These are phyloP conservation scores for Zaprionus lineosus DNA, from an alignment of 2,888 invertebrate genomes.

Conservation along the genomic window DNA sequence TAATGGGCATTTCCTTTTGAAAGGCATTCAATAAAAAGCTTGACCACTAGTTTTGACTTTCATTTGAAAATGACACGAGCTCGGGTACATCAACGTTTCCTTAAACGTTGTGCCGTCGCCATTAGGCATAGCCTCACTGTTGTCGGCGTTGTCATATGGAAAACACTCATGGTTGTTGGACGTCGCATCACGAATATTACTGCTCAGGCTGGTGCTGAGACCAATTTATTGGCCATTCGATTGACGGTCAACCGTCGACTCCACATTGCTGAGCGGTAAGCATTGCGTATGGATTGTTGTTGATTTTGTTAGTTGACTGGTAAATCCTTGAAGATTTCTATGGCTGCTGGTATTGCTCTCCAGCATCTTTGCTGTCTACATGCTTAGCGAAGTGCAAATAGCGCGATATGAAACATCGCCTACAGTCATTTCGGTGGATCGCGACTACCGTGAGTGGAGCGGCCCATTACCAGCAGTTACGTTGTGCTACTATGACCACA, in stretches of 20 bases:
- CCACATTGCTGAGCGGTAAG: conserved; percentile 70
- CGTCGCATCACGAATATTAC: conserved; percentile 39
- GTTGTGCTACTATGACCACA: conserved; percentile 80
- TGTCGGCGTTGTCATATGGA: not conserved
- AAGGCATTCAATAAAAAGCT: conserved; percentile 28
- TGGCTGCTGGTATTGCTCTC: conserved; percentile 70
- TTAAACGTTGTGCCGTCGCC: conserved; percentile 1
- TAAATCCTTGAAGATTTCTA: conserved; percentile 48
- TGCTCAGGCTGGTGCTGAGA: conserved; percentile 68
- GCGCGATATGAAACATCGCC: conserved; percentile 76
- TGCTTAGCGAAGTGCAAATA: conserved; percentile 69
- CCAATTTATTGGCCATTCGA: conserved; percentile 71
- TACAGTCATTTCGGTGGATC: conserved; percentile 81
- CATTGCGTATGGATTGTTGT: not conserved
- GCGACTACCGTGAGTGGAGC: conserved; percentile 81
- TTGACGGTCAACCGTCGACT: conserved; percentile 65
- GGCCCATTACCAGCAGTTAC: conserved; percentile 81
- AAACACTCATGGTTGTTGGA: not conserved
- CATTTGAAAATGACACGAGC: conserved; percentile 14
- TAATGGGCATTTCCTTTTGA: conserved; percentile 44
- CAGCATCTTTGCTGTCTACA: conserved; percentile 64
- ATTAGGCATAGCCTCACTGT: not conserved
- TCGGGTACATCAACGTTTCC: not conserved
- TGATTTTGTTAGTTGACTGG: not conserved
- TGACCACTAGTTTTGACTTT: not conserved